These are phyloP conservation scores for Saimiri boliviensis DNA, from an alignment of 2,113 vertebrate genomes.

Conservation along the genomic window DNA sequence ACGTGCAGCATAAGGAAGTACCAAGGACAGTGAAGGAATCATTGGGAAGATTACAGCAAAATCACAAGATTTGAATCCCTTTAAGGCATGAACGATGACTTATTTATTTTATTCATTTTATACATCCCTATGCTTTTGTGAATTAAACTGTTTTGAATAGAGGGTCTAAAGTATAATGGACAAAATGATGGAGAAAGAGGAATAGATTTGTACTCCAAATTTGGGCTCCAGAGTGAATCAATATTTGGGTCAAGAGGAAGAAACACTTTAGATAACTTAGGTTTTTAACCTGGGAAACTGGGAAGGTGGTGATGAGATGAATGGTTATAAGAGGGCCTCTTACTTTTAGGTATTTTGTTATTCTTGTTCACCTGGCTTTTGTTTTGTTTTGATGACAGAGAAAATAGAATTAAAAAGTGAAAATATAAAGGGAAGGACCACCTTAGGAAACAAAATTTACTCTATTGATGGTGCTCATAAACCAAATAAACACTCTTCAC, in stretches of 20 bases:
- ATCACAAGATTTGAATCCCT: not conserved
- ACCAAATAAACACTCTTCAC: not conserved
- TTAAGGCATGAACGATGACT: not conserved
- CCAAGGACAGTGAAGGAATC: accelerated
- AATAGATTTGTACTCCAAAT: not conserved
- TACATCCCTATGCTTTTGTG: not conserved
- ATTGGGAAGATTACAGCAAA: not conserved
- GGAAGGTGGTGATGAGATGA: not conserved
- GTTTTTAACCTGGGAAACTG: not conserved
- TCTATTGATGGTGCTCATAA: not conserved
- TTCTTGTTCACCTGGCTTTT: not conserved
- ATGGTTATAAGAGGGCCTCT: not conserved
- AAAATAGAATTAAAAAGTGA: not conserved
- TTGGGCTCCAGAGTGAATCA: not conserved
- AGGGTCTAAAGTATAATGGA: not conserved
- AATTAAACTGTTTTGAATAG: not conserved
- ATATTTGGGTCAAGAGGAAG: not conserved
- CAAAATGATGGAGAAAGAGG: not conserved
- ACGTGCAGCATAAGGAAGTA: not conserved
- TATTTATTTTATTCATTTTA: not conserved
- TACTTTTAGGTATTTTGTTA: not conserved
- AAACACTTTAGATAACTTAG: not conserved
- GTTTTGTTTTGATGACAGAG: not conserved
- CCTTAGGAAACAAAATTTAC: not conserved
- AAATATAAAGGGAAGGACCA: not conserved